A percentile compares a stretch with the other conserved stretches of the same genome.
These are phyloP conservation scores for Branchipolynoe longqiensis DNA, from an alignment of 2,888 invertebrate genomes.

Conservation along the genomic window DNA sequence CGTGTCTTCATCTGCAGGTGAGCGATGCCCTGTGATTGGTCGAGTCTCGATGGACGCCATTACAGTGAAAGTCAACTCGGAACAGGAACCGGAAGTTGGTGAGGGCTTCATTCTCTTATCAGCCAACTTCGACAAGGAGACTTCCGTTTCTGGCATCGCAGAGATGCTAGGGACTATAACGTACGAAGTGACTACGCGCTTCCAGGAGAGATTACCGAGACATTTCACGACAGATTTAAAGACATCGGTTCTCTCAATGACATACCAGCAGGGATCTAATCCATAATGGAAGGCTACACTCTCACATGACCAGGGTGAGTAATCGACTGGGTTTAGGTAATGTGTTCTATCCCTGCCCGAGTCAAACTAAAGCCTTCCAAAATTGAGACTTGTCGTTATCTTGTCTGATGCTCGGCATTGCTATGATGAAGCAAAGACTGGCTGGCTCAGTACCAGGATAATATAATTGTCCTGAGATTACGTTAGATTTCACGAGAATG, in stretches of 20 bases:
- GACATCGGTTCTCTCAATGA: not conserved
- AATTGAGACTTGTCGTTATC: no score
- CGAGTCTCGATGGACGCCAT: slow-evolving; percentile 67
- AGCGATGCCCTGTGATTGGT: slow-evolving; percentile 64
- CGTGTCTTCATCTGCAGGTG: slow-evolving; percentile 57
- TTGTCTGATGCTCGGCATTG: no score
- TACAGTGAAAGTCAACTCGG: slow-evolving; percentile 57
- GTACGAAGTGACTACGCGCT: slow-evolving; percentile 62
- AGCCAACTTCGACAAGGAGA: slow-evolving; percentile 62
- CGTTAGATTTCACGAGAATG: not conserved
- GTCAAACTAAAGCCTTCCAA: no score
- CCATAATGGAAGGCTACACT: no score
- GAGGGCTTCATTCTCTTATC: slow-evolving; percentile 64
- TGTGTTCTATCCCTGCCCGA: no score
- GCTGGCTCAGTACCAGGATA: no score
- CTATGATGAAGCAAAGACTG: no score
- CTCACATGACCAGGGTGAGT: not conserved
- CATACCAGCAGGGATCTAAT: no score
- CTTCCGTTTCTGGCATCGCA: slow-evolving; percentile 63
- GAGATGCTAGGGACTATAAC: slow-evolving; percentile 61
- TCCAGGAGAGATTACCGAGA: slow-evolving; percentile 59
- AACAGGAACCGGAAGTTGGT: slow-evolving; percentile 54
- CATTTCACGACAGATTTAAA: slow-evolving; percentile 30
- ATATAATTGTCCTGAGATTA: not conserved
- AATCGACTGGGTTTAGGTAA: not conserved